Evolutionary conservation across 1,140 invertebrate species (phyloP), one percentile per base, ranked within the genome.

Genomic region (Radopholus similis): DNA sequence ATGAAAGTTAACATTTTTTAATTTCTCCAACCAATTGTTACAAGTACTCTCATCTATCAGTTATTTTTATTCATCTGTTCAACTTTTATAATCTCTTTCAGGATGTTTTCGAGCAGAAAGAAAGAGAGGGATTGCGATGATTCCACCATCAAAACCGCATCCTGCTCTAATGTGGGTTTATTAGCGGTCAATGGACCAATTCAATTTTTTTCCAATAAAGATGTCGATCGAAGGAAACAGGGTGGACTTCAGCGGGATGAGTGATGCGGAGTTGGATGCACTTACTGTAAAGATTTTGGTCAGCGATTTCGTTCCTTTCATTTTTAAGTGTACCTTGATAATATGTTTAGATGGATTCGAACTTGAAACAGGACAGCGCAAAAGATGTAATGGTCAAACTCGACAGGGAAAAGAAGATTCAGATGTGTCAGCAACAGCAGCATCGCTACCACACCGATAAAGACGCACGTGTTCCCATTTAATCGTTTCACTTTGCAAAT

Each of bases 381-480:
- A 35, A 65, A 18, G 65, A 58, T n/a, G 44, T 70, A 13, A 44
- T 69, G 40, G 23, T 53, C 1, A 32, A 15, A 8, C 42, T 68
- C 54, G 64, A 68, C 40, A 28, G 63, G 56, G 26, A 30, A 8
- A 68, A 51, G 35, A 68, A 63, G 32, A 63, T 68, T 32, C 62
- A 68, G 4, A n/a, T 68, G n/a, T 68, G 66, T 38, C 32, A 68
- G 8, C 66, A 68, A 23, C 42, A 68, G 11, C 55, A 68, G 34
- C 64, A 44, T 18, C 66, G 26, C 13, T 28, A 42, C 26, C 34
- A 26, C 40, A 26, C 21, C 23, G 64, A 65, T 63, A n/a, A n/a
- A n/a, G n/a, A n/a, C n/a, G n/a, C n/a, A n/a, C n/a, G n/a, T n/a
- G n/a, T n/a, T n/a, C n/a, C n/a, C n/a, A n/a, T n/a, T n/a, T n/a